Base-by-base conservation (phyloP, 2,888 invertebrate genomes). In the Polymixis lichenea region DNA sequence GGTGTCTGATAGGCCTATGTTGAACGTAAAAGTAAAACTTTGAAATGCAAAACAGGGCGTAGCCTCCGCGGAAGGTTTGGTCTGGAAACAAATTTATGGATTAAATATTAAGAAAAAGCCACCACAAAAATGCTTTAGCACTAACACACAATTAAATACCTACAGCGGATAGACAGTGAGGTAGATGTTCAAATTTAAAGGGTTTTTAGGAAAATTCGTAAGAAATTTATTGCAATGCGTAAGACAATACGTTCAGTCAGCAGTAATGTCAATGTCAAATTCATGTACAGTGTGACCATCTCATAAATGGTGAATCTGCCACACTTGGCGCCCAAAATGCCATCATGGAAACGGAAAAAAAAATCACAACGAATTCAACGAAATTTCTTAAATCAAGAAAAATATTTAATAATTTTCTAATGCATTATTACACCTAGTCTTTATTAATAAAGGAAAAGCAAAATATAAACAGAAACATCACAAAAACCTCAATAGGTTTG, bases 1-100 rank as follows among this genome's bases (percentile, higher is more conserved):
- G 92, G 98, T 98, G 95, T 98, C 98, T 96, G 98, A 98, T 96
- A 98, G 98, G 97, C 98, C 98, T 98, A 98, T 98, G 98, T 97
- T 98, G 97, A 93, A 94, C 92, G 93, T 92, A 93, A 94, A 95
- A 94, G 91, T 84, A 90, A 92, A 93, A 89, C 90, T 84, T 89
- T 86, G 89, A 89, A 90, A 91, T 89, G 90, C 80, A 90, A 94
- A 95, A 93, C 89, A 91, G 96, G 96, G 96, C 96, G 96, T 96
- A 94, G 95, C 94, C 96, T 92, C 89, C 84, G 84, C 78, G 75
- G 62, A 82, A 65, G 76, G 85, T 85, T 84, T 81, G 61, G 72
- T 86, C 91, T 91, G 86, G 72, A 89, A 92, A 86, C 60, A 84
- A 72, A 75, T 55, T 19, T 61, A 38, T 56, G 19, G 55, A 64